Percentiles rank a stretch among this genome's conserved stretches.
phyloP scores from a whole-genome alignment of 2,113 vertebrate species.

The Xenopus borealis region DNA sequence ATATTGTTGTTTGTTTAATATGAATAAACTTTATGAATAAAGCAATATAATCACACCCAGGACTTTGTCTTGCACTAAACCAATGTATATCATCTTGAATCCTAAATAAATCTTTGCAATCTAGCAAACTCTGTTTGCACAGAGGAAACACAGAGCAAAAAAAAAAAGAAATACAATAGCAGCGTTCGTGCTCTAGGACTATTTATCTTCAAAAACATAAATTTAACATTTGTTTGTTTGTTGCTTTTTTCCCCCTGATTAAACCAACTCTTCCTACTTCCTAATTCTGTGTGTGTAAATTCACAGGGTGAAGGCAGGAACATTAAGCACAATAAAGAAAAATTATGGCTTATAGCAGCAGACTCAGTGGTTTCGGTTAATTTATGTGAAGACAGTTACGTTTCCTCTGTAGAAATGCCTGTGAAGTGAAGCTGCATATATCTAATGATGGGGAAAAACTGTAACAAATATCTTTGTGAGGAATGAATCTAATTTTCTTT shows the following conservation, averaged over 20 bases:
- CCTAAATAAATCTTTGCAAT: no score
- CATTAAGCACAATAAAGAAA: slow-evolving; percentile 46
- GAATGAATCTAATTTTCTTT: slow-evolving; percentile 44
- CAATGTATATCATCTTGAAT: no score
- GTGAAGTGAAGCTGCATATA: slow-evolving; percentile 40
- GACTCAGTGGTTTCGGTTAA: slow-evolving; percentile 45
- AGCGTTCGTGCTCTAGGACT: no score
- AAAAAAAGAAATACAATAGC: no score
- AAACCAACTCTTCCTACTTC: slow-evolving; percentile 33
- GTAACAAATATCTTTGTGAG: slow-evolving; percentile 42
- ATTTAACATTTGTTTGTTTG: background rate
- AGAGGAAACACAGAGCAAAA: no score
- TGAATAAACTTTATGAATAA: no score
- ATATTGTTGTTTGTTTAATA: no score
- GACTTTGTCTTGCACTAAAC: no score
- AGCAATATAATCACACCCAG: no score
- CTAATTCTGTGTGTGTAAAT: slow-evolving; percentile 45
- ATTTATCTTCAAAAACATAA: background rate
- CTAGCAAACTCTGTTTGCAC: no score
- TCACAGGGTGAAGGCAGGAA: slow-evolving; percentile 42
- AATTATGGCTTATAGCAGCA: slow-evolving; percentile 43
- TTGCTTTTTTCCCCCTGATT: background rate
- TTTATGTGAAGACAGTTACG: slow-evolving; percentile 40
- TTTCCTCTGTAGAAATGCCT: slow-evolving; percentile 44
- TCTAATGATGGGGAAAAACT: slow-evolving; percentile 47